Conservation (phyloP, 2,888 invertebrate genomes). For the Spisula subtruncata region DNA sequence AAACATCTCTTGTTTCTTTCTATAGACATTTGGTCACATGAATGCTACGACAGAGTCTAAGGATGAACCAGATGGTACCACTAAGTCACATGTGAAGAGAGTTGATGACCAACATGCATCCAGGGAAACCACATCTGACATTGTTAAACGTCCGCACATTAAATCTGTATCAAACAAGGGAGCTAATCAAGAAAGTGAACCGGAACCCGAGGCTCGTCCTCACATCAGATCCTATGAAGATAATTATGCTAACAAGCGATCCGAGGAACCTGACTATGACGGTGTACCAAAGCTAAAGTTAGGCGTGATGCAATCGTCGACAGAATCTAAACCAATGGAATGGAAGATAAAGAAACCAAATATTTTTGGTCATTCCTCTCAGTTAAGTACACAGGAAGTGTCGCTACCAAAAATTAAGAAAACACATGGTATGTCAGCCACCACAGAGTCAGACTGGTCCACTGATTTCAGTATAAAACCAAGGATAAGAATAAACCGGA, state of each 20-base stretch:
- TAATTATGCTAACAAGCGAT: conserved; percentile 70
- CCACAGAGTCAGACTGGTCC: conserved; percentile 76
- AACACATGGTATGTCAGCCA: conserved; percentile 70
- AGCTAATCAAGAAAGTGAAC: conserved; percentile 74
- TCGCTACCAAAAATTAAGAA: conserved; percentile 78
- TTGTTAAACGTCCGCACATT: conserved; percentile 48
- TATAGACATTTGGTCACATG: conserved; percentile 66
- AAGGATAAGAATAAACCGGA: conserved; percentile 76
- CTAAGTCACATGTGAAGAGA: conserved; percentile 68
- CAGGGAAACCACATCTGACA: conserved; percentile 53
- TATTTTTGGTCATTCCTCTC: conserved; percentile 83
- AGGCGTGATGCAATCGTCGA: conserved; percentile 61
- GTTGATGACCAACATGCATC: conserved; percentile 71
- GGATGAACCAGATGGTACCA: conserved; percentile 9
- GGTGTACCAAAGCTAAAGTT: conserved; percentile 74
- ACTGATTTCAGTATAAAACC: conserved; percentile 81
- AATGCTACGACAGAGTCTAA: conserved; percentile 74
- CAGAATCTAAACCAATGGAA: conserved; percentile 72
- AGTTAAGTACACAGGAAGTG: conserved; percentile 77
- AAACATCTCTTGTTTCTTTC: conserved; percentile 3
- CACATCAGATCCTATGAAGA: conserved; percentile 72
- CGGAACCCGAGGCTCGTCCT: conserved; percentile 65
- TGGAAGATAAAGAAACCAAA: conserved; percentile 80
- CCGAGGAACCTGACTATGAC: conserved; percentile 69
- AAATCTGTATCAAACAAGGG: conserved; percentile 69